Percentiles rank a stretch among this genome's conserved stretches.
These are phyloP conservation scores for Onychomys torridus DNA, from an alignment of 2,797 vertebrate genomes.

Conservation along the genomic window DNA sequence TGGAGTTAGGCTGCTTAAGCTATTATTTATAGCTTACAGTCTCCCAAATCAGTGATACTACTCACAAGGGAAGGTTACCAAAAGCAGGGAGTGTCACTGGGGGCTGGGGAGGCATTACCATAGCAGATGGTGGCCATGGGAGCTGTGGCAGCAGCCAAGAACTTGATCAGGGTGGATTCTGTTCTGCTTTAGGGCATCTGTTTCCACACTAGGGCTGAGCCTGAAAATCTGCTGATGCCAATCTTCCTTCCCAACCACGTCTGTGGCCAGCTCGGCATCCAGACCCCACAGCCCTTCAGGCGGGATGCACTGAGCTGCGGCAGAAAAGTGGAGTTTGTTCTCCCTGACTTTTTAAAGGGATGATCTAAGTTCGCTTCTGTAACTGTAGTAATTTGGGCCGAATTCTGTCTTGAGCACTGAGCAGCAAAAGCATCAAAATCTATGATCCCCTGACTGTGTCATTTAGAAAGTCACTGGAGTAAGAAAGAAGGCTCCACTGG, in stretches of 20 bases:
- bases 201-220: constrained; percentile 44
- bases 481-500: constrained; percentile 11
- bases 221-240: constrained; percentile 56
- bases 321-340: constrained; percentile 69
- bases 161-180: constrained; percentile 44
- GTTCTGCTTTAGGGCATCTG: constrained; percentile 66
- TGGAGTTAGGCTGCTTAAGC: neutral
- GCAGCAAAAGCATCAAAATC: constrained; percentile 29
- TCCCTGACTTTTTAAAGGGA: constrained; percentile 63
- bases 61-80: constrained; percentile 50
- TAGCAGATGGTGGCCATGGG: constrained; percentile 68
- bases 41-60: constrained; percentile 5
- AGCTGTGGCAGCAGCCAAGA: constrained; percentile 56
- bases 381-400: neutral
- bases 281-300: neutral
- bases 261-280: neutral
- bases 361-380: constrained; percentile 54
- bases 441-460: neutral
- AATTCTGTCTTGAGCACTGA: constrained; percentile 25
- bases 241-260: neutral
- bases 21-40: constrained; percentile 53
- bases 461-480: constrained; percentile 29
- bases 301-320: constrained; percentile 16
- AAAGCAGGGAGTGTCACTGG: neutral
- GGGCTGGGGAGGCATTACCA: neutral